A percentile compares a stretch with the other conserved stretches of the same genome.
Conservation (phyloP, 2,888 invertebrate genomes). For the Cyclophora albipunctata region DNA sequence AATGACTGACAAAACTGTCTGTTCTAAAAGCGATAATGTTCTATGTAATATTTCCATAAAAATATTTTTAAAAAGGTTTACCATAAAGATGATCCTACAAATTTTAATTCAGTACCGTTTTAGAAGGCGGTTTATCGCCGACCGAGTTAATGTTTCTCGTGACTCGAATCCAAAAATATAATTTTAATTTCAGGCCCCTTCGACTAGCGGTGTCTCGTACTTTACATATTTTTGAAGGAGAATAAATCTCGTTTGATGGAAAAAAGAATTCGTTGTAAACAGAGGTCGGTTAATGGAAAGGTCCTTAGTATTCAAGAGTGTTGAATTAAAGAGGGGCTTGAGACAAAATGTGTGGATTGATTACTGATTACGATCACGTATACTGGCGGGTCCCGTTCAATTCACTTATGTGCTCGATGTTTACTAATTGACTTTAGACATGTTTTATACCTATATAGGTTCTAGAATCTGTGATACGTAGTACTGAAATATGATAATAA, state of each 20-base stretch:
- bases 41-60: no score
- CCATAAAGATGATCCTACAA: constrained; percentile 60
- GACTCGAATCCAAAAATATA: constrained; percentile 70
- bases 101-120: constrained; percentile 71
- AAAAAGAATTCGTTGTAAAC: constrained; percentile 63
- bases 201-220: constrained; percentile 47
- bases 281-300: constrained; percentile 59
- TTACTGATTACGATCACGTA: neutral
- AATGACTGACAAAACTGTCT: no score
- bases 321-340: constrained; percentile 35
- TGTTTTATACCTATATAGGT: no score
- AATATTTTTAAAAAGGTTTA: no score
- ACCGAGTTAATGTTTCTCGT: constrained; percentile 71
- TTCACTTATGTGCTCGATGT: no score
- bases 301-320: constrained; percentile 54
- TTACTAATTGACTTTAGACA: no score
- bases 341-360: constrained; percentile 17
- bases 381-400: no score
- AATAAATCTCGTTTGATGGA: constrained; percentile 68
- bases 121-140: constrained; percentile 68
- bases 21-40: no score
- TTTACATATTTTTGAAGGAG: constrained; percentile 68
- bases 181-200: constrained; percentile 68
- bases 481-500: no score
- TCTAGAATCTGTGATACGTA: no score